Evolutionary conservation across 2,888 invertebrate species (phyloP).

Genomic region (Rhaphigaster nebulosa): DNA sequence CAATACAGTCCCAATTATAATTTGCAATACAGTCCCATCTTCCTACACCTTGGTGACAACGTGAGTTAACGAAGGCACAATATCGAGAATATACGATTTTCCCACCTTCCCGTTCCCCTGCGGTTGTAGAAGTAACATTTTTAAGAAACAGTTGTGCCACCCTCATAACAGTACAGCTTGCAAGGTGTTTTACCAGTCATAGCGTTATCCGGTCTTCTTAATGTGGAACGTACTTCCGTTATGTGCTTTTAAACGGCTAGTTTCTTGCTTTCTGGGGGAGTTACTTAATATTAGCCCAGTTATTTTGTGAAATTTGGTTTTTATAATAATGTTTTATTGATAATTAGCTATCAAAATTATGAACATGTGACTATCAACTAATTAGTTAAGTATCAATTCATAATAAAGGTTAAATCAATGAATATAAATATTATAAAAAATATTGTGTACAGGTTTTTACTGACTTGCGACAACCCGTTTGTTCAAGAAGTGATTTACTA

Average conservation of each 20-base stretch:
- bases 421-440: no score
- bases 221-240: slow-evolving; percentile 56
- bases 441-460: no score
- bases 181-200: slow-evolving; percentile 30
- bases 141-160: neutral
- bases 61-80: neutral
- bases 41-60: neutral
- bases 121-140: slow-evolving; percentile 4
- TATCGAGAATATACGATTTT: neutral
- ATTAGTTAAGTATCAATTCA: no score
- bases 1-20: no score
- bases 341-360: no score
- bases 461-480: no score
- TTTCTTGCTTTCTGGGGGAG: neutral
- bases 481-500: no score
- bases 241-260: neutral
- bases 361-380: no score
- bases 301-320: neutral
- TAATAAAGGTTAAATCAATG: no score
- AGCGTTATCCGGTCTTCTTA: slow-evolving; percentile 20
- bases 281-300: neutral
- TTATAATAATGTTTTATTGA: neutral
- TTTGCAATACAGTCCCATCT: no score
- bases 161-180: neutral
- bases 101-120: neutral